phyloP scores from a whole-genome alignment of 2,888 invertebrate genomes.

The Stenotaenia linearis region DNA sequence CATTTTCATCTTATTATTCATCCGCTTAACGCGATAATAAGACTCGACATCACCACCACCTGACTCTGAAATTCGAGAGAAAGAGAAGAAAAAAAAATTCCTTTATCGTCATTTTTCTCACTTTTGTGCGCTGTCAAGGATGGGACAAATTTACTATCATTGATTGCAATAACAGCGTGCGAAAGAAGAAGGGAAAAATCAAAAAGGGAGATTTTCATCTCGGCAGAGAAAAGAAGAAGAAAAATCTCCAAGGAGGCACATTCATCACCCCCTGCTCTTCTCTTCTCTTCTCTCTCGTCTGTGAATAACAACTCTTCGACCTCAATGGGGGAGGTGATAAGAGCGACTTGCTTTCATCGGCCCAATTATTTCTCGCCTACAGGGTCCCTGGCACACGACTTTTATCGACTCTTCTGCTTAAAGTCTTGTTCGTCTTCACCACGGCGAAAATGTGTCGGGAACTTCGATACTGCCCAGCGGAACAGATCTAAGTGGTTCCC shows the following conservation, averaged over 20 bases:
- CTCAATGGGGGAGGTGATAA: background rate
- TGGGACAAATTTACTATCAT: constrained; percentile 10
- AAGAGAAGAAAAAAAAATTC: background rate
- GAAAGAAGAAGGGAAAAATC: background rate
- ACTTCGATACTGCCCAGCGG: background rate
- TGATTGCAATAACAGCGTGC: constrained; percentile 2
- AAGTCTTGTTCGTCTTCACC: background rate
- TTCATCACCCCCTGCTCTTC: background rate
- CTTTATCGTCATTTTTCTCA: background rate
- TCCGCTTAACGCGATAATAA: too few relatives aligned
- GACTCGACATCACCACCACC: too few relatives aligned
- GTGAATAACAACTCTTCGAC: constrained; percentile 15
- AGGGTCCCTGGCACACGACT: background rate
- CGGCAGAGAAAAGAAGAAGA: background rate
- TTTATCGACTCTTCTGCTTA: background rate
- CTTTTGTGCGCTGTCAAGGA: background rate
- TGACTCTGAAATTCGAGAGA: too few relatives aligned
- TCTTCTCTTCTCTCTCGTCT: background rate
- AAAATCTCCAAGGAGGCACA: background rate
- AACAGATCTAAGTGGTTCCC: background rate
- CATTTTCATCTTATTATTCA: too few relatives aligned
- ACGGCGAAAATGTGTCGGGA: background rate
- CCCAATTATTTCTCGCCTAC: constrained; percentile 10
- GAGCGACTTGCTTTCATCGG: constrained; percentile 10
- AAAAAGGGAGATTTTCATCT: background rate